Base-by-base conservation (phyloP, 2,797 vertebrate genomes). In the Steatocranus sp. region DNA sequence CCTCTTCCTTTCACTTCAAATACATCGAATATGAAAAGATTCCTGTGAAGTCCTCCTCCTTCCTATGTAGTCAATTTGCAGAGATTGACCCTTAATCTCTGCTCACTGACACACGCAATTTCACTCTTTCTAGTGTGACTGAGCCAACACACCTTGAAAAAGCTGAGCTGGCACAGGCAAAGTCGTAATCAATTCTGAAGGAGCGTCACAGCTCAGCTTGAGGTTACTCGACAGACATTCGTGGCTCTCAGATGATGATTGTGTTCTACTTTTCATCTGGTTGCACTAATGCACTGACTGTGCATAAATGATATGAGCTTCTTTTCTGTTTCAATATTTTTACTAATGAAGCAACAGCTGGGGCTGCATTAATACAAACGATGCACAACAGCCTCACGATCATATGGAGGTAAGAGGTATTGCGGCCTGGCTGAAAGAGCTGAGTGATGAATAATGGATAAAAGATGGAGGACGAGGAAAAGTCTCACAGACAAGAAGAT, bases 371-470 rank as follows among this genome's bases (percentile, higher is more conserved):
- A 81, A 89, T 90, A 90, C 36, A 82, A 54, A 83, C 27, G 43
- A 49, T 70, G 73, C 68, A 81, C 81, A 90, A 78, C 66, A 80
- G 75, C 54, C 76, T 80, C 82, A 78, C 36, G 38, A 78, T 81
- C 6, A 43, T 81, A 68, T 86, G 73, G 63, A 83, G 74, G 84
- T 86, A 83, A 86, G 86, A 86, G 81, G 83, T 88, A 83, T 88
- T 83, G 54, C 15, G 43, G 86, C 46, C 79, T 53, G 68, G 82
- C 87, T 87, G 81, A 77, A 76, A 63, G 70, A 82, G 80, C 76
- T 4, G 48, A 43, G 77, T 4, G 73, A 93, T 93, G 89, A 93
- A 94, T 94, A 94, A 95, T 94, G 89, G 74, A 93, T 92, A 50
- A 86, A 74, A 82, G 84, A 79, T 46, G 50, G 86, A 92, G 83